phyloP scores from a whole-genome alignment of 2,113 vertebrate genomes.

The Sphaerodactylus townsendi region DNA sequence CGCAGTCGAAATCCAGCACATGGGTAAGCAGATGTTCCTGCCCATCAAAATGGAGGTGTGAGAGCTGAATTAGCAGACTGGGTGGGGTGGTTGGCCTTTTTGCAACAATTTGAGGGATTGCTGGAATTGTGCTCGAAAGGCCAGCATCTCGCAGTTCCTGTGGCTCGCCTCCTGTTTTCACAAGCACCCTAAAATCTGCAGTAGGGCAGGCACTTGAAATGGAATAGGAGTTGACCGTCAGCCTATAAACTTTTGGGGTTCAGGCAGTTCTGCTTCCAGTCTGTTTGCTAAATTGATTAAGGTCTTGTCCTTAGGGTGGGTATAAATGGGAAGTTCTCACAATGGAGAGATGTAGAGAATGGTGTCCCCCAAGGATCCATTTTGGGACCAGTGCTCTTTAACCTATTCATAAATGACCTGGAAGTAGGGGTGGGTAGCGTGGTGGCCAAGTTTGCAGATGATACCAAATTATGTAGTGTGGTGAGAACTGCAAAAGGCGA shows the following conservation, averaged over 20 bases:
- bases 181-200: constrained; percentile 3
- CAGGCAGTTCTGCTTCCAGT: neutral
- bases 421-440: too few species aligned
- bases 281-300: constrained; percentile 21
- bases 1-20: neutral
- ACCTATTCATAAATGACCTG: too few species aligned
- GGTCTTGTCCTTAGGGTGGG: neutral
- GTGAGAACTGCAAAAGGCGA: too few species aligned
- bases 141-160: neutral
- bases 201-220: constrained; percentile 32
- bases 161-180: neutral
- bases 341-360: too few species aligned
- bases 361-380: too few species aligned
- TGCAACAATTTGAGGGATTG: neutral
- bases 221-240: neutral
- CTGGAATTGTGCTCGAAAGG: neutral
- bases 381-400: too few species aligned
- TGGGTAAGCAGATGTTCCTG: neutral
- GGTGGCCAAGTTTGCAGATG: too few species aligned
- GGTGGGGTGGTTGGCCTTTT: fast-evolving
- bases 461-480: too few species aligned
- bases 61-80: neutral
- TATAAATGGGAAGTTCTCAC: too few species aligned
- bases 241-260: constrained; percentile 24
- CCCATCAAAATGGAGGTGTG: fast-evolving